Conservation (phyloP, 2,113 vertebrate genomes). For the Cinclus cinclus region DNA sequence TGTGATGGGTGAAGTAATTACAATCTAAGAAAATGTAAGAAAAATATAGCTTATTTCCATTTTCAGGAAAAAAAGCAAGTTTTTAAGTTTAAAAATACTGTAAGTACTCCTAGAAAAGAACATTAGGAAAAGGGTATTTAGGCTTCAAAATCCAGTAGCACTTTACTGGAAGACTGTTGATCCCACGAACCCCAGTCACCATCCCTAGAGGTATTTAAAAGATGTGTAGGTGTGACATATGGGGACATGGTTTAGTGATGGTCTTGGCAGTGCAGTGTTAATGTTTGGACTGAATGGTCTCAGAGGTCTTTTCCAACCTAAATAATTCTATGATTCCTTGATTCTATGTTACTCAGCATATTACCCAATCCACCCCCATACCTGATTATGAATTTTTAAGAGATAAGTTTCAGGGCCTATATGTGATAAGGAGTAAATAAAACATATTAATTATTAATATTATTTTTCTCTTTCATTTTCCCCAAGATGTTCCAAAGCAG, state of each 20-base stretch:
- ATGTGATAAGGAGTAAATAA: neutral
- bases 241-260: neutral
- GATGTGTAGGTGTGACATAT: neutral
- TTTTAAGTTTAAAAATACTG: neutral
- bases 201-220: neutral
- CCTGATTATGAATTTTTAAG: neutral
- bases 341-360: neutral
- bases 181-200: neutral
- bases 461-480: neutral
- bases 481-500: neutral
- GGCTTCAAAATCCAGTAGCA: neutral
- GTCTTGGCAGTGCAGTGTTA: neutral
- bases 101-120: neutral
- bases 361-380: neutral
- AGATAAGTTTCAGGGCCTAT: neutral
- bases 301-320: neutral
- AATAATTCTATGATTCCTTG: neutral
- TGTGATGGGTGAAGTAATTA: neutral
- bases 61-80: rapidly evolving
- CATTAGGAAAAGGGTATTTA: neutral
- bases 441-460: neutral
- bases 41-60: neutral
- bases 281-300: neutral
- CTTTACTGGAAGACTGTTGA: neutral
- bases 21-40: neutral